Evolutionary conservation across 2,888 invertebrate species (phyloP).

Genomic region (Caenorhabditis imperialis): DNA sequence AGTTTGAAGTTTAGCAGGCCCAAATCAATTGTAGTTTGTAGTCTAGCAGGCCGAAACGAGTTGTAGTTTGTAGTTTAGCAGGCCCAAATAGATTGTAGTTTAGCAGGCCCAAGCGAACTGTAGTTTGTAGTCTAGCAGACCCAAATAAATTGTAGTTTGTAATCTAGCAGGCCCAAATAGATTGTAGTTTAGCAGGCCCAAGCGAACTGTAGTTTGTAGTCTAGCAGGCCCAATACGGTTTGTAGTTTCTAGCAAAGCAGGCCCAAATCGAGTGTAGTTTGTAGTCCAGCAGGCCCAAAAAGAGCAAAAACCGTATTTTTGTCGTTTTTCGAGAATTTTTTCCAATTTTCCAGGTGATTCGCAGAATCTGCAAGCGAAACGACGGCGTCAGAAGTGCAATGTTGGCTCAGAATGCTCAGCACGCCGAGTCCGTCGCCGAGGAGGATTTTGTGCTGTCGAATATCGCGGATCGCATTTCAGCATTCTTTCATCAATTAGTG

Average conservation of each 20-base stretch:
- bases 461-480: conserved; percentile 39
- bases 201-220: conserved; percentile 10
- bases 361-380: conserved; percentile 44
- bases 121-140: conserved; percentile 22
- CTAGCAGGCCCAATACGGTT: conserved; percentile 7
- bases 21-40: conserved; percentile 11
- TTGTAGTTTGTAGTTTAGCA: no score
- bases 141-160: not conserved
- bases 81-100: conserved; percentile 4
- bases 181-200: conserved; percentile 4
- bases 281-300: conserved; percentile 20
- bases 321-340: not conserved
- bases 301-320: no score
- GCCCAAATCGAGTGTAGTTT: conserved; percentile 11
- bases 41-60: conserved; percentile 1
- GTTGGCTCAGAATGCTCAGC: conserved; percentile 46
- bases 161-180: no score
- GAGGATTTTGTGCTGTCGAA: conserved; percentile 50
- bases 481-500: conserved; percentile 46
- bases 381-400: conserved; percentile 35
- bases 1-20: no score
- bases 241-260: not conserved
- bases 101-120: conserved; percentile 8
- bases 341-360: conserved; percentile 31
- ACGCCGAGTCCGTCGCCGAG: conserved; percentile 44